phyloP scores from a whole-genome alignment of 2,888 invertebrate genomes.

The Aspidapion aeneum region DNA sequence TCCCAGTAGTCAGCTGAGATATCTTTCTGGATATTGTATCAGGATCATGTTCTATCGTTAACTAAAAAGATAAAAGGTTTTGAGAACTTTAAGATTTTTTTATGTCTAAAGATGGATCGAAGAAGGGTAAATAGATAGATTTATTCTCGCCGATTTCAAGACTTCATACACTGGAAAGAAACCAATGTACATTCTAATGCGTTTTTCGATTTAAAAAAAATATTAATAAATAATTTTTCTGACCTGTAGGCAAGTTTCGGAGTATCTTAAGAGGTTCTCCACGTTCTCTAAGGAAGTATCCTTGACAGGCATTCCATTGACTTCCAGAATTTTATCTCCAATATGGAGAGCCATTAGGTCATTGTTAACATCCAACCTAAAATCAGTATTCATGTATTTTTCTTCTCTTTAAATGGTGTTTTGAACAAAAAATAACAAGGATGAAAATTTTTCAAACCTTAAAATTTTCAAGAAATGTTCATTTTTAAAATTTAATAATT shows the following conservation, averaged over 20 bases:
- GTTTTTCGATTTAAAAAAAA: not conserved
- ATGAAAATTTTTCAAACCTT: no score
- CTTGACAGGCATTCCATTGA: slow-evolving; percentile 85
- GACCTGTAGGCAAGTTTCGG: slow-evolving; percentile 74
- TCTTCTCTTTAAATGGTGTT: no score
- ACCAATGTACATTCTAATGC: not conserved
- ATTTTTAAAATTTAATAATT: no score
- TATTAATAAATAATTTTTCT: not conserved
- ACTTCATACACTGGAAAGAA: no score
- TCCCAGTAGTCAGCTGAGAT: slow-evolving; percentile 23
- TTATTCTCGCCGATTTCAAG: no score
- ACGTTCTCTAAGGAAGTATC: slow-evolving; percentile 77
- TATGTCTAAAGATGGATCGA: no score
- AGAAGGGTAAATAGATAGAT: no score
- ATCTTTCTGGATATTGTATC: slow-evolving; percentile 60
- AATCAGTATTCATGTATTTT: no score
- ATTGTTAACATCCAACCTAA: slow-evolving; percentile 76
- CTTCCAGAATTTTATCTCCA: slow-evolving; percentile 91
- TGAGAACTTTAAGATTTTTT: not conserved
- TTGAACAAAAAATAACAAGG: no score
- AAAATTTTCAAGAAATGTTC: no score
- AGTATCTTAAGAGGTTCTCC: slow-evolving; percentile 68
- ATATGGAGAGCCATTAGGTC: slow-evolving; percentile 82
- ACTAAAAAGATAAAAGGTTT: no score
- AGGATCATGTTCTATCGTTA: slow-evolving; percentile 89